Percentiles rank a stretch among this genome's conserved stretches.
phyloP scores from a whole-genome alignment of 1,140 invertebrate species.

The Leptoteleia sp. region DNA sequence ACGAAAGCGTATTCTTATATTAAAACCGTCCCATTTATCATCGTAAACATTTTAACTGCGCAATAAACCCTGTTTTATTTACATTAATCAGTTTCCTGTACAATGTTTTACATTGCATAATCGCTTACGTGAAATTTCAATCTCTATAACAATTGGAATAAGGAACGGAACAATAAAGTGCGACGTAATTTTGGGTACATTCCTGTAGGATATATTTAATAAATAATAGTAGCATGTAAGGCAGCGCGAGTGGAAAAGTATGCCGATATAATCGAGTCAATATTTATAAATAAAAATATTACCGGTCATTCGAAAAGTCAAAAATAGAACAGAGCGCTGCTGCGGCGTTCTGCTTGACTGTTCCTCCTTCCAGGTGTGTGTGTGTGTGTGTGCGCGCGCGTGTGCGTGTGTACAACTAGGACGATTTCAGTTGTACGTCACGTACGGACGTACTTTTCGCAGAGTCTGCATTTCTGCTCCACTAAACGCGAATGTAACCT shows the following conservation, averaged over 20 bases:
- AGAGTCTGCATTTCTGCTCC: slow-evolving; percentile 73
- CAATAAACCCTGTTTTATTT: slow-evolving; percentile 18
- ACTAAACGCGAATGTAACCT: slow-evolving; percentile 74
- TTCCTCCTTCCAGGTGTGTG: no score
- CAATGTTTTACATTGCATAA: slow-evolving; percentile 11
- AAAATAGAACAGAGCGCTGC: not conserved
- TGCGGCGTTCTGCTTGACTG: no score
- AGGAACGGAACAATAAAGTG: not conserved
- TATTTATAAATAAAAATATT: not conserved
- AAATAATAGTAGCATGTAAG: no score
- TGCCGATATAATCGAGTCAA: no score
- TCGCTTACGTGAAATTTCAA: not conserved
- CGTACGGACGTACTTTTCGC: slow-evolving; percentile 53
- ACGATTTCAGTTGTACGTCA: slow-evolving; percentile 52
- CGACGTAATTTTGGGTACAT: no score
- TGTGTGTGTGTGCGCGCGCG: no score
- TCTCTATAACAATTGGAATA: not conserved
- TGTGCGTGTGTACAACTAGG: slow-evolving; percentile 14
- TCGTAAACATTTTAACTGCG: slow-evolving; percentile 12
- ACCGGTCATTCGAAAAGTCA: slow-evolving; percentile 1
- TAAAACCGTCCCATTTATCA: not conserved
- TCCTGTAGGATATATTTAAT: no score
- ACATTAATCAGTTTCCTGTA: slow-evolving; percentile 24
- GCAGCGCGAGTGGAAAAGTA: no score
- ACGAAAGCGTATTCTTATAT: not conserved